These are phyloP conservation scores for Pterocles orientalis DNA, from an alignment of 2,113 vertebrate genomes.

Conservation along the genomic window DNA sequence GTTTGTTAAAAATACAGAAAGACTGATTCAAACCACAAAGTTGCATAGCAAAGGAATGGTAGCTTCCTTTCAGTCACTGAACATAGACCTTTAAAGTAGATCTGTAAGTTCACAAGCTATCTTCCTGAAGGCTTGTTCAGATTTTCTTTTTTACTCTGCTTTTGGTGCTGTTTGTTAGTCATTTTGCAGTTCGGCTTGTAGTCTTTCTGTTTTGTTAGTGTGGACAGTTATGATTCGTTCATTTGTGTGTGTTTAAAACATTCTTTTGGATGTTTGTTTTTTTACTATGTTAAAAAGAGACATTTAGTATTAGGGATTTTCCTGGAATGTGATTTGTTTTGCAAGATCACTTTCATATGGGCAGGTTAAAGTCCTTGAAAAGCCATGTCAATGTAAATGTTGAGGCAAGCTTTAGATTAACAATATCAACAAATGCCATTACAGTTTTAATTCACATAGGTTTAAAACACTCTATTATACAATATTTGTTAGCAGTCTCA, in stretches of 20 bases:
- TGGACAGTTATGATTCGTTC: background rate
- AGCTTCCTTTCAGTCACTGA: background rate
- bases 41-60: background rate
- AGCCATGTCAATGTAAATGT: background rate
- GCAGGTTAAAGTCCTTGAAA: background rate
- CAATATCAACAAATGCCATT: background rate
- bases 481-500: background rate
- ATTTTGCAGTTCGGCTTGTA: background rate
- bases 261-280: background rate
- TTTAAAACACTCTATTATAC: background rate
- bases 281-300: background rate
- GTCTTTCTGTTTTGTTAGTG: background rate
- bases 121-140: background rate
- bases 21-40: background rate
- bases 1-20: background rate
- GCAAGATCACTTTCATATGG: background rate
- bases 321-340: background rate
- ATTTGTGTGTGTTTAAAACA: background rate
- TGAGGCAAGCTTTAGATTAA: background rate
- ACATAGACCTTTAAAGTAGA: background rate
- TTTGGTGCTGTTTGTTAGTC: background rate
- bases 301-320: background rate
- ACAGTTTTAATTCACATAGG: background rate
- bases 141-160: background rate
- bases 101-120: background rate